Conservation (phyloP, 2,888 invertebrate species). For the Steinernema carpocapsae region DNA sequence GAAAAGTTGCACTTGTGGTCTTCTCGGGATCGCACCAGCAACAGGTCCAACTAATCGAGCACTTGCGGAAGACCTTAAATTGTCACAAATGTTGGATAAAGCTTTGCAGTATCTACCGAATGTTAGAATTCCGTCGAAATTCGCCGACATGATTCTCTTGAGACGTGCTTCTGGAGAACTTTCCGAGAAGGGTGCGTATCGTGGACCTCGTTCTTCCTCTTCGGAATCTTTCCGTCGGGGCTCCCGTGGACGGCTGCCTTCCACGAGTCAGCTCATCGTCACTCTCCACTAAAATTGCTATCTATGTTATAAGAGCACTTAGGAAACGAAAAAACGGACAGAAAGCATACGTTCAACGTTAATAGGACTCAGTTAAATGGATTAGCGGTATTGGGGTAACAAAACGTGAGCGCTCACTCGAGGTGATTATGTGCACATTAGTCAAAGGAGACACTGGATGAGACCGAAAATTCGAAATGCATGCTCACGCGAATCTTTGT, state of each 20-base stretch:
- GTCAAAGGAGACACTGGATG: neutral
- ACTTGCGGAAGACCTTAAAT: constrained; percentile 53
- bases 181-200: constrained; percentile 64
- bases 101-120: constrained; percentile 2
- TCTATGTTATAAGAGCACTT: neutral
- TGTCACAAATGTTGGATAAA: too few species aligned
- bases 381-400: too few species aligned
- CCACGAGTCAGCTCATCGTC: constrained; percentile 66
- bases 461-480: neutral
- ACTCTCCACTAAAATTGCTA: constrained; percentile 62
- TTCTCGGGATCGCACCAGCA: constrained; percentile 54
- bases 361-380: neutral
- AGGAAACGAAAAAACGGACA: constrained; percentile 32
- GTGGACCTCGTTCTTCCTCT: constrained; percentile 67
- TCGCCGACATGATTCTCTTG: constrained; percentile 53
- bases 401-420: too few species aligned
- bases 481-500: constrained; percentile 31
- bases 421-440: too few species aligned
- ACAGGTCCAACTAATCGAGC: constrained; percentile 53
- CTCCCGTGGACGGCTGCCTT: constrained; percentile 42
- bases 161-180: constrained; percentile 61
- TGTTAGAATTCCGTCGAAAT: constrained; percentile 22
- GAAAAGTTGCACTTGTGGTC: constrained; percentile 65
- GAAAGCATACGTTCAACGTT: neutral
- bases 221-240: constrained; percentile 49